Conservation (phyloP, 2,113 vertebrate species). For the Tetrax tetrax region DNA sequence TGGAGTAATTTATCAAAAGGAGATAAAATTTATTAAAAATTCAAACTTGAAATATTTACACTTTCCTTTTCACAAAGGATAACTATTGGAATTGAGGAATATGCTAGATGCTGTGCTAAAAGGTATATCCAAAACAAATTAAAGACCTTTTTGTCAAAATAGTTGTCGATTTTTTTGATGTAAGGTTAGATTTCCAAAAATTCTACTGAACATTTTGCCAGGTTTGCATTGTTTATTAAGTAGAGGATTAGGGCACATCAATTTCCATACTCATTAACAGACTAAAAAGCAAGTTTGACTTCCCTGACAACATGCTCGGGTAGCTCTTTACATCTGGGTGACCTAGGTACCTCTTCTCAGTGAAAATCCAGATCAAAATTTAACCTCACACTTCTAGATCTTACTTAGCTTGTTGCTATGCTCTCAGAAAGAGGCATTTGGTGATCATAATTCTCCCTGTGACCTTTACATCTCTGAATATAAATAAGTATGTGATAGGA, state of each 20-base stretch:
- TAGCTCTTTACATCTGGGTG: neutral
- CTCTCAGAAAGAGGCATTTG: neutral
- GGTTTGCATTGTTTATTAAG: neutral
- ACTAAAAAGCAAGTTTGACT: neutral
- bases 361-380: neutral
- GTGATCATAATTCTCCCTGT: neutral
- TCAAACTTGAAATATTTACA: neutral
- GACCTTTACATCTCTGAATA: neutral
- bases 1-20: neutral
- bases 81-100: neutral
- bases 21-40: neutral
- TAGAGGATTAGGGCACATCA: neutral
- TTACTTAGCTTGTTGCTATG: neutral
- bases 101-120: neutral
- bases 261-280: neutral
- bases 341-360: neutral
- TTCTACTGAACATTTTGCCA: neutral
- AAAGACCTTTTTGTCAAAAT: neutral
- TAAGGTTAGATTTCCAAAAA: neutral
- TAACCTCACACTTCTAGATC: neutral
- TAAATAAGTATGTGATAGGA: neutral
- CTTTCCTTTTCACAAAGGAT: neutral
- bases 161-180: accelerated
- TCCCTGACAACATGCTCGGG: neutral
- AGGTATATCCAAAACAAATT: accelerated